Percentiles rank a stretch among this genome's conserved stretches.
These are phyloP conservation scores for Enteromius argenteus DNA, from an alignment of 2,797 vertebrate species.

Conservation along the genomic window DNA sequence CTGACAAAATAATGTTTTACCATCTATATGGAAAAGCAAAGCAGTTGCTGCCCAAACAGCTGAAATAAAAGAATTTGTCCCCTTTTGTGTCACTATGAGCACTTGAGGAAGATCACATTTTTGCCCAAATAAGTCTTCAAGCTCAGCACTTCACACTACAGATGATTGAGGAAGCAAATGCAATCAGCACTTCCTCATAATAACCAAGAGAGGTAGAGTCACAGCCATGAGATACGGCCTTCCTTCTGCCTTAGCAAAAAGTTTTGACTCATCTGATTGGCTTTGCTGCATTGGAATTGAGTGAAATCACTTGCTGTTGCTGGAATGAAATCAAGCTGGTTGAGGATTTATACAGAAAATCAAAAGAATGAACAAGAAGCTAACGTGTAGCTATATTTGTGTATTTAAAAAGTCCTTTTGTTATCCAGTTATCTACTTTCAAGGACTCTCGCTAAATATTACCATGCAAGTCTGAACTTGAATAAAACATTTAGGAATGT, in stretches of 20 bases:
- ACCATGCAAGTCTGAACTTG: conserved; percentile 7
- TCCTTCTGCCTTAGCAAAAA: conserved; percentile 32
- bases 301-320: not conserved
- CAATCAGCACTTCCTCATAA: conserved; percentile 52
- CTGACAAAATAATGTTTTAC: not conserved
- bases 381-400: not conserved
- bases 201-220: not conserved
- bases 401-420: not conserved
- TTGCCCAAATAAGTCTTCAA: conserved; percentile 58
- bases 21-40: not conserved
- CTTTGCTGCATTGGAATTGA: conserved; percentile 5
- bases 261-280: conserved; percentile 23
- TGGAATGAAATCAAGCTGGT: not conserved
- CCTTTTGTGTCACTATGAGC: not conserved
- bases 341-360: not conserved
- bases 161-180: conserved; percentile 50
- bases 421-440: not conserved
- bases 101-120: conserved; percentile 39
- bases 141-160: not conserved
- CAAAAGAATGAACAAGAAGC: not conserved
- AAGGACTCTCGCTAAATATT: not conserved
- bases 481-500: not conserved
- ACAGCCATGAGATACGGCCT: conserved; percentile 25
- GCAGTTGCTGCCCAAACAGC: not conserved
- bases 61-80: not conserved